These are phyloP conservation scores for Stratiomys singularior DNA, from an alignment of 2,888 invertebrate genomes.

Conservation along the genomic window DNA sequence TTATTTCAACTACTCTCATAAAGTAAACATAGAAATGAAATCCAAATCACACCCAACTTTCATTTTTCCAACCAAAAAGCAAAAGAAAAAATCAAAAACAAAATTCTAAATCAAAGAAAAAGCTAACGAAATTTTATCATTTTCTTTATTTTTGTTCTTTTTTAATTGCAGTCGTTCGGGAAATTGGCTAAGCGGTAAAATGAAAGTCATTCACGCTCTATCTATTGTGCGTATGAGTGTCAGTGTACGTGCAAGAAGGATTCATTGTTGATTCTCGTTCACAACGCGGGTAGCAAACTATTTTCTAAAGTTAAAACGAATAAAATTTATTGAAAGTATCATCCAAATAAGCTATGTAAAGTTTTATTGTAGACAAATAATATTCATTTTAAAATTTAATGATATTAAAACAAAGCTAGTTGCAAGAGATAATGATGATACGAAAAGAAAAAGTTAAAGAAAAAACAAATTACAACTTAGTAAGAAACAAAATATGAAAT, in stretches of 20 bases:
- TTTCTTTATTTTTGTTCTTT: slow-evolving; percentile 52
- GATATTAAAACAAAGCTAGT: not conserved
- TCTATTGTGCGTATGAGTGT: slow-evolving; percentile 10
- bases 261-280: slow-evolving; percentile 43
- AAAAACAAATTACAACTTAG: not conserved
- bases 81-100: not conserved
- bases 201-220: slow-evolving; percentile 38
- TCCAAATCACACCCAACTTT: slow-evolving; percentile 17
- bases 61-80: not conserved
- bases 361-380: not conserved
- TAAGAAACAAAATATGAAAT: slow-evolving; percentile 19
- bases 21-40: not conserved
- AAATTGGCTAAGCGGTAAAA: slow-evolving; percentile 54
- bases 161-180: slow-evolving; percentile 54
- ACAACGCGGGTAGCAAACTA: slow-evolving; percentile 45
- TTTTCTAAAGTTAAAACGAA: slow-evolving; percentile 15
- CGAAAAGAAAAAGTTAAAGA: not conserved
- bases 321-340: not conserved
- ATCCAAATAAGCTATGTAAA: not conserved
- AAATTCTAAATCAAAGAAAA: slow-evolving; percentile 36
- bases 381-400: not conserved
- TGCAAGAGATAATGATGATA: not conserved
- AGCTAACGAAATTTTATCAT: slow-evolving; percentile 48
- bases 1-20: not conserved
- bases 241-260: slow-evolving; percentile 38